Percentiles rank a stretch among this genome's conserved stretches.
Conservation (phyloP, 2,113 vertebrate genomes). For the Leucopsar rothschildi region DNA sequence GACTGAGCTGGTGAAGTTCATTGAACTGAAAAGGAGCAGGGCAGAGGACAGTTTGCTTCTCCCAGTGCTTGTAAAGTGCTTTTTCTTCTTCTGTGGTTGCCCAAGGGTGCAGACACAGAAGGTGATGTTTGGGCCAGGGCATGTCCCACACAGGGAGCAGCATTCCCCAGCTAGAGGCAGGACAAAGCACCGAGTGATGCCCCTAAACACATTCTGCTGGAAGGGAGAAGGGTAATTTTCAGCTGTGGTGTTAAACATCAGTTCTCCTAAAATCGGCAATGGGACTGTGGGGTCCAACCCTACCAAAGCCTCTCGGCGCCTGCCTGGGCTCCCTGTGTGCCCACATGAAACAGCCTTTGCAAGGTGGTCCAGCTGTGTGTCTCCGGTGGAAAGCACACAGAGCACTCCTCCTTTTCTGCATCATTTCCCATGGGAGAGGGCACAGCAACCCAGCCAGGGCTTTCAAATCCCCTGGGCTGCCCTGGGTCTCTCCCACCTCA, state of each 20-base stretch:
- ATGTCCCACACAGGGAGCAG: not conserved
- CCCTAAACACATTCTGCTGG: not conserved
- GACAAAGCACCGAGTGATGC: not conserved
- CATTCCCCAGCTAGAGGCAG: not conserved
- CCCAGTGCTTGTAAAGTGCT: not conserved
- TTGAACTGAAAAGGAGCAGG: not conserved
- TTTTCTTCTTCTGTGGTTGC: not conserved
- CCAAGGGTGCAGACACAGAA: not conserved
- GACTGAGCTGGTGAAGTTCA: not conserved
- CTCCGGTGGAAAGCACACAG: not conserved
- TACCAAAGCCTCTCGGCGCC: not conserved
- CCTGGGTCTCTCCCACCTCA: not conserved
- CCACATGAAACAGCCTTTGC: not conserved
- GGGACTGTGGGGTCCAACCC: not conserved
- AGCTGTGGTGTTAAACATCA: not conserved
- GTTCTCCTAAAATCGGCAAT: not conserved
- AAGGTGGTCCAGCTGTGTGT: not conserved
- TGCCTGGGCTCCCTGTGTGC: not conserved
- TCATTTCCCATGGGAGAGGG: not conserved
- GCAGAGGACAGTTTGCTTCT: not conserved
- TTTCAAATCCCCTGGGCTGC: fast-evolving
- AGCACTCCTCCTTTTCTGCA: not conserved
- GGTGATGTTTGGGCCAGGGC: not conserved
- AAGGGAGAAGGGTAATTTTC: not conserved
- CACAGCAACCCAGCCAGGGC: not conserved